Evolutionary conservation across 2,888 invertebrate species (phyloP), one percentile per base, ranked within the genome.

Genomic region (Sarcophaga variegata): DNA sequence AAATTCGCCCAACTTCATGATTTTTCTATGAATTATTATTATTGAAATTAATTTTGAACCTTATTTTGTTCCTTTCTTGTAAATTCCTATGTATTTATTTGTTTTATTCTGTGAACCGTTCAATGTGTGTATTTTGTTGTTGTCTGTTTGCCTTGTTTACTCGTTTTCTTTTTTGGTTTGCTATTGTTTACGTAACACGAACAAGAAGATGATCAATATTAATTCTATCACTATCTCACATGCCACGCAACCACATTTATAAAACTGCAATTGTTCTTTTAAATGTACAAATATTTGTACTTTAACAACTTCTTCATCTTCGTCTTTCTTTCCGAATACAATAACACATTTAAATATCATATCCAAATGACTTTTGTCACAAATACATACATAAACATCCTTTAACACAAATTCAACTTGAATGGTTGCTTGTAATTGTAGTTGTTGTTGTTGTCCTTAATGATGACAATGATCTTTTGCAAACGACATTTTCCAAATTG

Each of bases 391-490:
- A 49, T 12, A 64, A 37, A 37, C 37, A 37, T 37, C 37, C 37
- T 37, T 37, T 37, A 37, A 37, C 37, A 37, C 37, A 37, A 37
- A 37, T 37, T 37, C 37, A 37, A 37, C 37, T 37, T 37, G 37
- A 37, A 37, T 37, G 37, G 37, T 2, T 37, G 2, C n/a, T n/a
- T 3, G 59, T 59, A 17, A n/a, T 14, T 4, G n/a, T 17, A 17
- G 17, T 17, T 59, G 14, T 59, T 3, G 5, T 37, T 67, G 22
- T 77, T 59, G 22, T 67, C 37, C 54, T 67, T 67, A 54, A 67
- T 77, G 66, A 67, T 77, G 54, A 77, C 59, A 77, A 37, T 66
- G 67, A 77, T 77, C 76, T 67, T 67, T 54, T 66, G 54, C 27
- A 37, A 66, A 64, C 20, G 66, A 76, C 66, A 76, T 54, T 54